Evolutionary conservation across 2,888 invertebrate species (phyloP), one percentile per base, ranked within the genome.

Genomic region (Chrysomela aeneicollis): DNA sequence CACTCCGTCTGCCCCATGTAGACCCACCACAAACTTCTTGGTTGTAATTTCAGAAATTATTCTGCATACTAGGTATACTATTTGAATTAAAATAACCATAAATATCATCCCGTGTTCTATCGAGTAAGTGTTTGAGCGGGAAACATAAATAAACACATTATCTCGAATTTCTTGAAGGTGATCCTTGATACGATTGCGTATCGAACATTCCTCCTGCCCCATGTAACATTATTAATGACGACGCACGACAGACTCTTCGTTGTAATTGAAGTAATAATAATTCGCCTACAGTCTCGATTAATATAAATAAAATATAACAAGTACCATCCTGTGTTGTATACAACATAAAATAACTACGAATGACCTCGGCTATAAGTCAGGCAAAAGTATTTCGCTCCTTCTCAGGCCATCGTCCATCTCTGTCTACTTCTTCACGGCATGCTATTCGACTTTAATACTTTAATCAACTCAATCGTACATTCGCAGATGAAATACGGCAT

Each of bases 231-330:
- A 42, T 42, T 42, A 15, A 15, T 42, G 42, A 42, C 42, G 42
- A 42, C 15, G 42, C n/a, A 15, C 42, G 42, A 42, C 42, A 15
- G 42, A 15, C 42, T 42, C 42, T 74, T 76, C 72, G 68, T 71
- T 74, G 77, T 79, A 81, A 81, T 81, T 81, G 81, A 78, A 75
- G 78, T 79, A 81, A 80, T 79, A 80, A 80, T 81, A 81, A 81
- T 81, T 81, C 81, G 82, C 82, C 81, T 81, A 82, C 81, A 73
- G 78, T 79, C 42, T 42, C 77, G 79, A 81, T 82, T 82, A 82
- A 80, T 81, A 81, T 82, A 81, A 82, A 81, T 82, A 82, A 81
- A 81, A 81, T 79, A 79, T 80, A 80, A 80, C 79, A 78, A 78
- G 80, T 78, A 74, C 77, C 80, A 79, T 81, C 80, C 80, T 81